phyloP scores from a whole-genome alignment of 2,888 invertebrate species.

The Lydus trimaculatus region DNA sequence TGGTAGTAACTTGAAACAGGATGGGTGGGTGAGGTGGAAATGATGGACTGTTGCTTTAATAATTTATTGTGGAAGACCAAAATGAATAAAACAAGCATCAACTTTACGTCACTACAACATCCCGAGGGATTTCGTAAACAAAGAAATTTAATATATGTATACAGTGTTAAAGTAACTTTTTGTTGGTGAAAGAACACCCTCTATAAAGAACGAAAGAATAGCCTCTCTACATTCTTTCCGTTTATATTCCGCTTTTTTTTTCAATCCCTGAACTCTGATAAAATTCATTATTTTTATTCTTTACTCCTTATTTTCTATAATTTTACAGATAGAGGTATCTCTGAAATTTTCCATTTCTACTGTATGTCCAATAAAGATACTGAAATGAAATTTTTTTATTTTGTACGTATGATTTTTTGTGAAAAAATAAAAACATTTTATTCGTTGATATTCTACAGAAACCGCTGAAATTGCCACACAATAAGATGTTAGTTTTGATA shows the following conservation, averaged over 20 bases:
- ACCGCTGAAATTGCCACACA: background rate
- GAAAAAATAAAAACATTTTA: too few species aligned
- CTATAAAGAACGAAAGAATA: background rate
- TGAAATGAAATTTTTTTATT: background rate
- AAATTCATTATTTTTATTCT: background rate
- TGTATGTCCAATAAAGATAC: background rate
- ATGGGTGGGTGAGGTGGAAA: background rate
- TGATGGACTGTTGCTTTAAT: slow-evolving; percentile 14
- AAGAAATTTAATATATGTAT: slow-evolving; percentile 29
- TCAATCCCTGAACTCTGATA: background rate
- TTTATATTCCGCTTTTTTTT: background rate
- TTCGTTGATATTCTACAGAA: background rate
- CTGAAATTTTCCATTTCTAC: background rate
- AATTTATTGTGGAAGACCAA: slow-evolving; percentile 20
- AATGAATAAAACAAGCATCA: slow-evolving; percentile 28
- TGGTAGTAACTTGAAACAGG: background rate
- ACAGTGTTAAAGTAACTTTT: slow-evolving; percentile 26
- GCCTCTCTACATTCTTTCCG: background rate
- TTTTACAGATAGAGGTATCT: background rate
- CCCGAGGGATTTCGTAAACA: slow-evolving; percentile 28
- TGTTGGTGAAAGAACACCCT: background rate
- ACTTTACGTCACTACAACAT: slow-evolving; percentile 25
- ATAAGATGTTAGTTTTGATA: background rate
- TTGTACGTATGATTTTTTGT: background rate
- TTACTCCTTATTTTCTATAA: background rate